Evolutionary conservation across 2,113 vertebrate species (phyloP), one percentile per base, ranked within the genome.

Genomic region (Callocephalon fimbriatum): DNA sequence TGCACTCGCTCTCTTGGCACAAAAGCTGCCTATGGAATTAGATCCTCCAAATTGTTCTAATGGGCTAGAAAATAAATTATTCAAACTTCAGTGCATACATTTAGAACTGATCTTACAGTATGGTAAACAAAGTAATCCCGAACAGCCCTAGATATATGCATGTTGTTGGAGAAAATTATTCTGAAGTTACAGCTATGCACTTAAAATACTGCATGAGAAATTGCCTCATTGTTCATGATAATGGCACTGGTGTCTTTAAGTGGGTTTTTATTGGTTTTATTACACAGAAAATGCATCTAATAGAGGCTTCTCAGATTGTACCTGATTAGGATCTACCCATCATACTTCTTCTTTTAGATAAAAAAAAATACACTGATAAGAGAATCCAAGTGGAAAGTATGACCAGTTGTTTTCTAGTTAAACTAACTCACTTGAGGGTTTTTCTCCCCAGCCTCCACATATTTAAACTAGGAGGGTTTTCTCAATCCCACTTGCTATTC

Each of bases 11-110:
- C 50, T 90, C 62, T 76, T 63, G 51, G 66, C 53, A 86, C 67
- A 80, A 78, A 91, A 80, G 19, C 59, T 75, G 74, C 61, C 72
- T 61, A 7, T 2, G 2, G 80, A 94, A 91, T 94, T 75, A 88
- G 62, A 86, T 61, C 61, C 65, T 91, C 63, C 85, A 95, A 90
- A 92, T 48, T 86, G 93, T 96, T 95, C 80, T 96, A 97, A 94
- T 89, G 95, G 88, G 32, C 44, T 93, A 73, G 81, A 83, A 96
- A 96, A 95, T 95, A 96, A 96, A 97, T 96, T 93, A 97, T 93
- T 97, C 92, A 96, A 90, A 62, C 66, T 88, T 96, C 53, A 48
- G 54, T 70, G 66, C 61, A 70, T 66, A 80, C 73, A 62, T 85
- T 94, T 95, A 92, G 77, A 97, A 95, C 88, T 88, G 90, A 97